Conservation (phyloP, 2,888 invertebrate species). For the Nycteola revayana region DNA sequence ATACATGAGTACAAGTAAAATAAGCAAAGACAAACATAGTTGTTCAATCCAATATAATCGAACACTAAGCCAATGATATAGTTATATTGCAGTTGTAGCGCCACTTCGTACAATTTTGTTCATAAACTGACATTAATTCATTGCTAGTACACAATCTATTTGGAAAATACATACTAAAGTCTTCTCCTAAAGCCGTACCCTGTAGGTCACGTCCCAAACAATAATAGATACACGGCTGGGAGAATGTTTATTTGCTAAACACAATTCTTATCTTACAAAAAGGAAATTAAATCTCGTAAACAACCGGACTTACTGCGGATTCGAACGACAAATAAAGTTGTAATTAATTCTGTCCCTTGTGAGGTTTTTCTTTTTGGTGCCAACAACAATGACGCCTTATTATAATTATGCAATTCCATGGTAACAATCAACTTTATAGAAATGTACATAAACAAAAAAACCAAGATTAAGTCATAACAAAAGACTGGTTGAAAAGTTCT, state of each 20-base stretch:
- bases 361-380: slow-evolving; percentile 26
- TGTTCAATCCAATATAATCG: too few species aligned
- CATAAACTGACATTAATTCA: too few species aligned
- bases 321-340: slow-evolving; percentile 17
- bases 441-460: slow-evolving; percentile 14
- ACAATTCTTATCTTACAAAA: slow-evolving; percentile 6
- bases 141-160: too few species aligned
- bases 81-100: too few species aligned
- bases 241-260: slow-evolving; percentile 3
- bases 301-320: slow-evolving; percentile 4
- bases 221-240: too few species aligned
- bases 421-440: slow-evolving; percentile 16
- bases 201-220: too few species aligned
- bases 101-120: too few species aligned
- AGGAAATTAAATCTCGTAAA: slow-evolving; percentile 15
- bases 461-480: slow-evolving; percentile 16
- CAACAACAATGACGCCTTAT: slow-evolving; percentile 24
- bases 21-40: too few species aligned
- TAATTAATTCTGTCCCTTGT: slow-evolving; percentile 26
- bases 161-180: too few species aligned
- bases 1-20: too few species aligned
- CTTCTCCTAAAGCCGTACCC: too few species aligned
- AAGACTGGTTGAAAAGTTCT: slow-evolving; percentile 9
- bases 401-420: slow-evolving; percentile 26
- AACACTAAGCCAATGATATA: too few species aligned